Evolutionary conservation across 92 coral and sea anemone genomes (phyloP).

Genomic region (Isaurus tuberculatus): DNA sequence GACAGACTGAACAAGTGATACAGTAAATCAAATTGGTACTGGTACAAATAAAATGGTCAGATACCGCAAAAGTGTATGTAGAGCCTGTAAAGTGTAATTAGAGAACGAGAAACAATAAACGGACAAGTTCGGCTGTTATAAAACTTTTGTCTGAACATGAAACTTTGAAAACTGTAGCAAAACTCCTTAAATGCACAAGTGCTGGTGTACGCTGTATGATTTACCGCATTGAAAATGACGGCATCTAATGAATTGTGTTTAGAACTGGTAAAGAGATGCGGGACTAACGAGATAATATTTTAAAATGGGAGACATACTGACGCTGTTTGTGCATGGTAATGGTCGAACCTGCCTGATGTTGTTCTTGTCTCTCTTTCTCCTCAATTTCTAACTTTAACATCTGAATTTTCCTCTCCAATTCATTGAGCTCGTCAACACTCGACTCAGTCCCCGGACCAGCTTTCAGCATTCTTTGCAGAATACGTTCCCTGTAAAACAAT

Average conservation of each 20-base stretch:
- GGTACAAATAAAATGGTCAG: too few relatives aligned
- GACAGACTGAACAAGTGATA: too few relatives aligned
- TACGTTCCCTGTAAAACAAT: conserved; percentile 72
- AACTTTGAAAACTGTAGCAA: too few relatives aligned
- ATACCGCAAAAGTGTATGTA: too few relatives aligned
- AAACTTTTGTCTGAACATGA: background rate
- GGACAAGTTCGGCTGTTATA: too few relatives aligned
- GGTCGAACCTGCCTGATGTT: conserved; percentile 44
- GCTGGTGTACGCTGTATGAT: too few relatives aligned
- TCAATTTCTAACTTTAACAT: conserved; percentile 62
- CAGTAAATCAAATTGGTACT: too few relatives aligned
- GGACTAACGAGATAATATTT: background rate
- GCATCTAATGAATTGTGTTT: background rate
- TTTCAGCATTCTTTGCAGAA: conserved; percentile 85
- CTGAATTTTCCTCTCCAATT: conserved; percentile 83
- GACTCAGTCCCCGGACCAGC: conserved; percentile 68
- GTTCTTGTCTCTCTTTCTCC: conserved; percentile 57
- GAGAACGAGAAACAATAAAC: too few relatives aligned
- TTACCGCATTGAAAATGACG: too few relatives aligned
- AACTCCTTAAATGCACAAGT: too few relatives aligned
- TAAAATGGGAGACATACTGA: background rate
- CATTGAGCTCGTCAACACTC: conserved; percentile 86
- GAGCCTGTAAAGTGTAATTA: too few relatives aligned
- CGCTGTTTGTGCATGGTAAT: conserved; percentile 15
- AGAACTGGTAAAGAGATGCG: background rate